phyloP scores from a whole-genome alignment of 2,113 vertebrate genomes.

The Sphyrna mokarran region DNA sequence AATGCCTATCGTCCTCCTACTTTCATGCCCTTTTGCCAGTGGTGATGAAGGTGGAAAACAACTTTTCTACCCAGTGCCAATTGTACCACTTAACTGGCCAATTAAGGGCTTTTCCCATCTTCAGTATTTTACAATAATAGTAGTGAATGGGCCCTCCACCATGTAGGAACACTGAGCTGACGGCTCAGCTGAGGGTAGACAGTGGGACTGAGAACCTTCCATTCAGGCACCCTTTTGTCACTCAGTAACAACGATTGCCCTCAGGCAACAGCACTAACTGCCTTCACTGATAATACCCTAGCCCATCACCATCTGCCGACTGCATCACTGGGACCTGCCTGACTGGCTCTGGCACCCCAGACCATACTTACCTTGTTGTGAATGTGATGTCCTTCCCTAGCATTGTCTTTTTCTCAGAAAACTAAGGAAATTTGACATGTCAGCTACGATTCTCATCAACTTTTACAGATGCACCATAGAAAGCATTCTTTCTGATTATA shows the following conservation, averaged over 20 bases:
- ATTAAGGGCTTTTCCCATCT: not conserved
- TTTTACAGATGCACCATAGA: no score
- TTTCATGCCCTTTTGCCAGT: not conserved
- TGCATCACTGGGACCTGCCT: not conserved
- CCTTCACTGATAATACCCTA: not conserved
- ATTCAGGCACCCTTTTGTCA: not conserved
- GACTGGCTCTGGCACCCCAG: not conserved
- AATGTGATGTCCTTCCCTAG: no score
- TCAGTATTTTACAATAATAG: not conserved
- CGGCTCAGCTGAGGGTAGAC: no score
- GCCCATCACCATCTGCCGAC: not conserved
- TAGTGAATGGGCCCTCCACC: not conserved
- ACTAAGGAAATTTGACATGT: no score
- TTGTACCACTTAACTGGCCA: not conserved
- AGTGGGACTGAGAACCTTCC: no score
- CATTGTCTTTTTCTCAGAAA: no score
- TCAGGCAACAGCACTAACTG: not conserved
- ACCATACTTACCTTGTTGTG: not conserved
- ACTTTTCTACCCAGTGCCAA: not conserved
- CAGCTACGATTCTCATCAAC: no score
- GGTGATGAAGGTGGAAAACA: not conserved
- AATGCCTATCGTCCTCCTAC: no score
- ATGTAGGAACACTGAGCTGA: no score
- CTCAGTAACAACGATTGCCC: not conserved
- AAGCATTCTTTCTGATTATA: no score